Percentiles rank a stretch among this genome's conserved stretches.
phyloP scores from a whole-genome alignment of 1,140 invertebrate genomes.

The Oscheius sp. region DNA sequence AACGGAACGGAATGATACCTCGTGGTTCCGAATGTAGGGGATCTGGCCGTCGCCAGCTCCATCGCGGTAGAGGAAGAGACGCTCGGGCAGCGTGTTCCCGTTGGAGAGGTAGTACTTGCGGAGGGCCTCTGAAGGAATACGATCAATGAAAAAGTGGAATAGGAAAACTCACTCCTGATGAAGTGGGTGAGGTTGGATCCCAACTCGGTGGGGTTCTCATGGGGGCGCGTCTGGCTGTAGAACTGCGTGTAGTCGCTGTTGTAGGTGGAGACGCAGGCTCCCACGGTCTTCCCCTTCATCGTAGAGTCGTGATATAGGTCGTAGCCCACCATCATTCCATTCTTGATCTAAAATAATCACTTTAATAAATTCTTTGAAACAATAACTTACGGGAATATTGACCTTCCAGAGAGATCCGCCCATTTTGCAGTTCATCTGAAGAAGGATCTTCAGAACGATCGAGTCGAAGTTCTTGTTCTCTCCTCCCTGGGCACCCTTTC shows the following conservation, averaged over 20 bases:
- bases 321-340: conserved; percentile 30
- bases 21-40: conserved; percentile 27
- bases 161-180: too few relatives aligned
- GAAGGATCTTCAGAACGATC: conserved; percentile 35
- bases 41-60: conserved; percentile 40
- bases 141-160: too few relatives aligned
- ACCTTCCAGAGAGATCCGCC: conserved; percentile 36
- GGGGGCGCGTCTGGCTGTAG: conserved; percentile 29
- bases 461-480: conserved; percentile 36
- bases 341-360: neutral
- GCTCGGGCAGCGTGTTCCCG: conserved; percentile 13
- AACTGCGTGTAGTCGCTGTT: conserved; percentile 31
- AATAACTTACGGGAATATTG: conserved; percentile 7
- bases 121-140: too few relatives aligned
- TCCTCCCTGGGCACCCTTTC: conserved; percentile 7
- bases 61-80: conserved; percentile 31
- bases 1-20: too few relatives aligned
- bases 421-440: conserved; percentile 38
- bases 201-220: conserved; percentile 30
- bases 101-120: conserved; percentile 25
- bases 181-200: conserved; percentile 31
- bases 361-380: neutral
- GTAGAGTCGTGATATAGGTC: conserved; percentile 36
- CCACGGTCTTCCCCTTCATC: conserved; percentile 34
- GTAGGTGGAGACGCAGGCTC: conserved; percentile 34